phyloP scores from a whole-genome alignment of 2,888 invertebrate species.

The Herminia tarsipennalis region DNA sequence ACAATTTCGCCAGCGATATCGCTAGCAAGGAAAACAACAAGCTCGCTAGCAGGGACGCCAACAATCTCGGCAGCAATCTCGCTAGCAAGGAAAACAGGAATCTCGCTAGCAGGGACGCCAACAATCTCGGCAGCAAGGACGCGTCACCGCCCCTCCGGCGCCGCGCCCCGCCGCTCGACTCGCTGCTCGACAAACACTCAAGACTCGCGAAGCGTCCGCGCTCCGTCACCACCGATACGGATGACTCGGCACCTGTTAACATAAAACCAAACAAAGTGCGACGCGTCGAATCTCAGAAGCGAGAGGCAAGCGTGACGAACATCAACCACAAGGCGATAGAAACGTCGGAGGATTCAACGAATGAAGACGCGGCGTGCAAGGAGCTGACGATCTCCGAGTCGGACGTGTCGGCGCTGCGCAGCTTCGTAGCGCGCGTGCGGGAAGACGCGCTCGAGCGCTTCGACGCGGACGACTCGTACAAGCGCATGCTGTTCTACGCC shows the following conservation, averaged over 20 bases:
- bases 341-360: neutral
- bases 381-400: constrained; percentile 54
- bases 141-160: neutral
- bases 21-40: too few species aligned
- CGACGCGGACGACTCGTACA: constrained; percentile 53
- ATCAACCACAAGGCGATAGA: neutral
- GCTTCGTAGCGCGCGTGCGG: constrained; percentile 41
- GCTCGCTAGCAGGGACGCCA: neutral
- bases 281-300: neutral
- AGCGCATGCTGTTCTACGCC: constrained; percentile 49
- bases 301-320: neutral
- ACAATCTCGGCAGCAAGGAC: neutral
- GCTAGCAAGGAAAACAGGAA: neutral
- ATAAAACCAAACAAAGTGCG: neutral
- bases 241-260: neutral
- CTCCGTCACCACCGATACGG: neutral
- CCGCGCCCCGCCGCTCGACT: neutral
- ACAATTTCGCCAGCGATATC: neutral
- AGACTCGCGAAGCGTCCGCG: neutral
- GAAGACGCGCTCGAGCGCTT: constrained; percentile 48
- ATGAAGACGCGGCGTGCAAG: constrained; percentile 25
- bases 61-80: too few species aligned
- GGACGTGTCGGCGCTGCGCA: constrained; percentile 47
- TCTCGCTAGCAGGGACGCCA: neutral
- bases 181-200: neutral